Evolutionary conservation across 1,140 invertebrate species (phyloP), one percentile per base, ranked within the genome.

Genomic region (Hydropsyche tenuis): DNA sequence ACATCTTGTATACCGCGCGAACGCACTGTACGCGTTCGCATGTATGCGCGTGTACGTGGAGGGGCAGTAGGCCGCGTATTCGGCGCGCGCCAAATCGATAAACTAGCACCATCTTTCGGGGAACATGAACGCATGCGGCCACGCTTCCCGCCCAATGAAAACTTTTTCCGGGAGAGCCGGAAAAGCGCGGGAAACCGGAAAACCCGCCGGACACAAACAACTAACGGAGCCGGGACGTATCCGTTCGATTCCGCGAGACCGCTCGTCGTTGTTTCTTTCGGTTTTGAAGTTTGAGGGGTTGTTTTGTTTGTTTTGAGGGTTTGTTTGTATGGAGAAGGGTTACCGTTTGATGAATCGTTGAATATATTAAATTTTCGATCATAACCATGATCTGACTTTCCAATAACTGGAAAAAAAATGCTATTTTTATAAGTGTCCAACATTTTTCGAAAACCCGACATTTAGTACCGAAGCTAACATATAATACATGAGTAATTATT

Each of bases 41-140:
- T 56, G 45, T 22, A n/a, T 43, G 27, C 1, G 56, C 18, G 1
- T 51, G 66, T 66, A 9, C 12, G 63, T n/a, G 25, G 53, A 16
- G 48, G 62, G 62, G 63, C 43, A 22, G 56, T 63, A 25, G 70
- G 70, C 70, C 22, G 64, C 14, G 65, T 37, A 37, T 37, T 9
- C 23, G 45, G 68, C 63, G 66, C 48, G 69, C 48, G 2, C 14
- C 62, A 69, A 74, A 77, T 77, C 75, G 75, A 77, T 77, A 76
- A 76, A 73, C 75, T 72, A 74, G 73, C 75, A 77, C 75, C 75
- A 74, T 72, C 75, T 76, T 69, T 76, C 73, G 75, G 73, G 71
- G 53, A 62, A 72, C 69, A 68, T 72, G 69, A 74, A 77, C 72
- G 75, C 75, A 77, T 64, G 75, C 75, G 75, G 73, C 63, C 27